Evolutionary conservation across 2,797 vertebrate genomes (phyloP), one percentile per base, ranked within the genome.

Genomic region (Acestrorhynchus altus): DNA sequence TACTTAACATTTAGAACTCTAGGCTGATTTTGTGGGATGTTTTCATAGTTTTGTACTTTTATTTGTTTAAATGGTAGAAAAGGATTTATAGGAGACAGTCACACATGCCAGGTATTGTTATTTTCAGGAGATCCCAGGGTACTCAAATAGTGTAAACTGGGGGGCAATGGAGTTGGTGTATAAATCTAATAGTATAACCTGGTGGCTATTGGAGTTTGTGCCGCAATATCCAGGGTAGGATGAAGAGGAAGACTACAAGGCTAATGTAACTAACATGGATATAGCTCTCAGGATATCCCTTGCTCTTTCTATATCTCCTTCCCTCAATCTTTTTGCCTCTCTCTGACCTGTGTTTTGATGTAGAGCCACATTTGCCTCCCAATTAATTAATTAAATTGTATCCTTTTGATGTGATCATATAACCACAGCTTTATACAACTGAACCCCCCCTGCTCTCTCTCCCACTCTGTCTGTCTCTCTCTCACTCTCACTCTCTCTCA

Each of bases 291-390:
- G 15, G 11, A 46, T 16, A 4, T 22, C 18, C 11, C 20, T 54
- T 1, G 2, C 8, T 1, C n/a, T 24, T 9, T 22, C 20, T 54
- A 8, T 22, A 2, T 54, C 83, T 87, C 86, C 87, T 86, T 52
- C 31, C 12, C 69, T 82, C 84, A 18, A 18, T 61, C 59, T 35
- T n/a, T 61, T 24, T 47, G 0, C 57, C 63, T 67, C 51, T 66
- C 39, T 60, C 26, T 64, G 0, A 26, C 39, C 7, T n/a, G 16
- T 61, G 39, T 81, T 77, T 79, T 65, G 80, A 68, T 6, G 31
- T 35, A 35, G 31, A 35, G 31, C 31, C 31, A 35, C 2, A 35
- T 85, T 86, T 82, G n/a, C 15, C 16, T 24, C 82, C 84, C 20
- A 26, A 4, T 13, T 65, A 52, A 66, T 75, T 26, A 66, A 56